Percentiles rank a stretch among this genome's conserved stretches.
Evolutionary conservation across 2,797 vertebrate species (phyloP).

Genomic region (Crossoptilon crossoptilon): DNA sequence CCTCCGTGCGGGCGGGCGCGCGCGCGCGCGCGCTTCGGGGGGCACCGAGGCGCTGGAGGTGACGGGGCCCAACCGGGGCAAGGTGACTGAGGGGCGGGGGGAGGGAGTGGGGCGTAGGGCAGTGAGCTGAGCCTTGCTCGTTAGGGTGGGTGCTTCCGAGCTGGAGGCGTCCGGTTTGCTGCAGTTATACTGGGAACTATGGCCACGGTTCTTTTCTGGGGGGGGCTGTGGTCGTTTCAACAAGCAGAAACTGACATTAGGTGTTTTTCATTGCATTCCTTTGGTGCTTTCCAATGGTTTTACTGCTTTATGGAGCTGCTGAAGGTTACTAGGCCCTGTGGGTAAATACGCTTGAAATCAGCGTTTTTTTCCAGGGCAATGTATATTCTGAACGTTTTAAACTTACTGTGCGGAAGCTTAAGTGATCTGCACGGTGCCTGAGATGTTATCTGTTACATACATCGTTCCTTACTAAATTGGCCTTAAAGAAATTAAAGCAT

Average conservation of each 20-base stretch:
- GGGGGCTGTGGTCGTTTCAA: not conserved
- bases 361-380: not conserved
- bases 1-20: too few relatives aligned
- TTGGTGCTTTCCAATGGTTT: not conserved
- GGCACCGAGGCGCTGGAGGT: accelerated
- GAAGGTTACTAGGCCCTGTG: not conserved
- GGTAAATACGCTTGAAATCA: not conserved
- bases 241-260: not conserved
- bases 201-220: not conserved
- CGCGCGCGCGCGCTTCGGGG: accelerated
- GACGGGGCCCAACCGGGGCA: accelerated
- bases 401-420: accelerated
- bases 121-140: not conserved
- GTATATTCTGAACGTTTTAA: accelerated
- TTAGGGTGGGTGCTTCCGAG: too few relatives aligned
- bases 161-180: not conserved
- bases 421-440: accelerated
- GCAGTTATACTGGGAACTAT: not conserved
- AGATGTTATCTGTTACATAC: not conserved
- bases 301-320: not conserved
- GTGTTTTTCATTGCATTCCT: not conserved
- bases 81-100: not conserved
- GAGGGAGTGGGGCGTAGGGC: too few relatives aligned
- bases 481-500: not conserved
- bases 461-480: not conserved